These are phyloP conservation scores for Heterocephalus glaber DNA, from an alignment of 2,113 vertebrate genomes.

Conservation along the genomic window DNA sequence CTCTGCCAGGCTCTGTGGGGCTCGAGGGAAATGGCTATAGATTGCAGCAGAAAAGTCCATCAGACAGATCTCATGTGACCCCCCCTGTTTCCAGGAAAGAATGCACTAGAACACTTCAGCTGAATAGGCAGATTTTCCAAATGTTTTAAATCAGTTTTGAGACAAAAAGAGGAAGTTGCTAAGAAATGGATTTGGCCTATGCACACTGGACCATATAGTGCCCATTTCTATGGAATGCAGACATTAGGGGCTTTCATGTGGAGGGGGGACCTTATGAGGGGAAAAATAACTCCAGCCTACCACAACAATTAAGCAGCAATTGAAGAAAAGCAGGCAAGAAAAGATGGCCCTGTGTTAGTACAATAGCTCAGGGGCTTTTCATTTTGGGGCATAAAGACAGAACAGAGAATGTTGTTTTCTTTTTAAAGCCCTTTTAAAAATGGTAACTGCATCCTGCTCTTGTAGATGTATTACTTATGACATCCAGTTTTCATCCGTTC, in stretches of 20 bases:
- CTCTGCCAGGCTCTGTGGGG: constrained; percentile 89
- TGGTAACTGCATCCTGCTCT: constrained; percentile 91
- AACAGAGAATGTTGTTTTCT: constrained; percentile 91
- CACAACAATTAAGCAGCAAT: constrained; percentile 95
- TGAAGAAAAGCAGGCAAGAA: constrained; percentile 90
- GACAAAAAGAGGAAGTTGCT: constrained; percentile 89
- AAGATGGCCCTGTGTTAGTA: constrained; percentile 90
- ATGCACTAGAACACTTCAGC: constrained; percentile 87
- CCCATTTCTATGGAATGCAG: constrained; percentile 91
- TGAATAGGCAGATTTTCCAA: constrained; percentile 99
- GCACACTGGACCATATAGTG: constrained; percentile 90
- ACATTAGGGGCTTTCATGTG: constrained; percentile 92
- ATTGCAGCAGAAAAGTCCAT: constrained; percentile 94
- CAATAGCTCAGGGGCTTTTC: constrained; percentile 94
- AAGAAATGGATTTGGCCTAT: constrained; percentile 95
- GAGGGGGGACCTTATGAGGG: constrained; percentile 86
- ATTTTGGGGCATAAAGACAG: constrained; percentile 94
- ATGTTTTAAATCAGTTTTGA: constrained; percentile 98
- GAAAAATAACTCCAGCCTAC: constrained; percentile 69
- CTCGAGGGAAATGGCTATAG: constrained; percentile 94
- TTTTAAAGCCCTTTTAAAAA: constrained; percentile 95
- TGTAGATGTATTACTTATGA: constrained; percentile 99
- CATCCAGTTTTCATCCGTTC: constrained; percentile 99
- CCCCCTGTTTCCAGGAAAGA: constrained; percentile 88
- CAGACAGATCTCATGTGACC: constrained; percentile 95